Evolutionary conservation across 2,888 invertebrate genomes (phyloP).

Genomic region (Eurois occulta): DNA sequence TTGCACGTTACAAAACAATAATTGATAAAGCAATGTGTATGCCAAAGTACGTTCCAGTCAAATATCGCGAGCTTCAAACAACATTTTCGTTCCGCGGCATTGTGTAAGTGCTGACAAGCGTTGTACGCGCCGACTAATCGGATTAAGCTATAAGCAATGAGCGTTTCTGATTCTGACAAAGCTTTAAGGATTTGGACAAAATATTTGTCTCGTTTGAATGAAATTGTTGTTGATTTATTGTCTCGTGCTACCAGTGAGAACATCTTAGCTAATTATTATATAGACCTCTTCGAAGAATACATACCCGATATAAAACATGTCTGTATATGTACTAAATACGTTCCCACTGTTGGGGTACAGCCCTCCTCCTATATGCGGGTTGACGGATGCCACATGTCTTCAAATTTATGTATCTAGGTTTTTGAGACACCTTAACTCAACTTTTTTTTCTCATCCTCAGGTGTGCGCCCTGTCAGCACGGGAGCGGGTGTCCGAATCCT

Average conservation of each 20-base stretch:
- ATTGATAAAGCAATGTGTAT: slow-evolving; percentile 8
- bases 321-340: background rate
- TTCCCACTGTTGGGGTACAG: background rate
- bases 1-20: slow-evolving; percentile 3
- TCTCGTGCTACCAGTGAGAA: background rate
- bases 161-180: slow-evolving; percentile 45
- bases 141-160: slow-evolving; percentile 34
- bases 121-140: slow-evolving; percentile 20
- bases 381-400: background rate
- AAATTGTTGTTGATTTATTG: slow-evolving; percentile 15
- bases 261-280: background rate
- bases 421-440: background rate
- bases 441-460: slow-evolving; percentile 80
- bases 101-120: slow-evolving; percentile 30
- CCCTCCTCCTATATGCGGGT: background rate
- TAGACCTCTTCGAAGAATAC: background rate
- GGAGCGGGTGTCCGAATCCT: slow-evolving; percentile 90
- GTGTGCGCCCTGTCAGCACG: slow-evolving; percentile 94
- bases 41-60: slow-evolving; percentile 8
- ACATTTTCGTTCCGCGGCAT: slow-evolving; percentile 31
- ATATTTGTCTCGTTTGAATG: slow-evolving; percentile 5
- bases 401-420: background rate
- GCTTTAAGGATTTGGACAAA: slow-evolving; percentile 8
- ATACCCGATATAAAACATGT: background rate
- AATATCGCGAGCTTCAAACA: slow-evolving; percentile 18